Evolutionary conservation across 2,113 vertebrate genomes (phyloP), one percentile per base, ranked within the genome.

Genomic region (Pionites leucogaster): DNA sequence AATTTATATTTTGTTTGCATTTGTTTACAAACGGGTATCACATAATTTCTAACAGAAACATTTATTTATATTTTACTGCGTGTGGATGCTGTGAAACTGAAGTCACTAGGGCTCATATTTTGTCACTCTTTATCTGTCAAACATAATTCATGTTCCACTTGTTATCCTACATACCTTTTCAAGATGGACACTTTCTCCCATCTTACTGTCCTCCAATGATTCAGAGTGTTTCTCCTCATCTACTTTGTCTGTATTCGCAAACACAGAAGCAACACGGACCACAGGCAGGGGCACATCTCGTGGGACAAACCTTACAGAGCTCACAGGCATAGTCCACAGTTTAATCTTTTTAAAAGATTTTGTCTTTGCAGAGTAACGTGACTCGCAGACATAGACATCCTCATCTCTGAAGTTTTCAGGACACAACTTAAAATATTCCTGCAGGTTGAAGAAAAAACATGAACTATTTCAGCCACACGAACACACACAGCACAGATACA

Each of bases 301-400:
- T 65, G 99, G 98, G 64, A 99, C 98, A 94, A 99, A 99, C 39
- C 98, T 98, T 22, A 99, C 99, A 5, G 99, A 99, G 97, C 99
- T 99, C 84, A 99, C 94, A 18, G 99, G 99, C 99, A 99, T 99
- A 63, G 99, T 98, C 99, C 99, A 99, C 94, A 99, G 95, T 87
- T 99, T 99, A 97, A 99, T 99, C 98, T 99, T 99, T 95, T 99
- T 99, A 95, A 99, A 99, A 87, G 99, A 99, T 90, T 99, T 99
- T 60, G 99, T 98, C 97, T 99, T 99, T 1, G 99, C 99, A 35
- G 99, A 99, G 91, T 99, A 99, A 55, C 99, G 99, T 4, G 99
- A 99, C 96, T 99, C 99, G 10, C 99, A 99, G 63, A 99, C 99
- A 63, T 98, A 99, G 44, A 99, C 99, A 77, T 99, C 99, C 70